Evolutionary conservation across 2,797 vertebrate genomes (phyloP).

Genomic region (Melanogrammus aeglefinus): DNA sequence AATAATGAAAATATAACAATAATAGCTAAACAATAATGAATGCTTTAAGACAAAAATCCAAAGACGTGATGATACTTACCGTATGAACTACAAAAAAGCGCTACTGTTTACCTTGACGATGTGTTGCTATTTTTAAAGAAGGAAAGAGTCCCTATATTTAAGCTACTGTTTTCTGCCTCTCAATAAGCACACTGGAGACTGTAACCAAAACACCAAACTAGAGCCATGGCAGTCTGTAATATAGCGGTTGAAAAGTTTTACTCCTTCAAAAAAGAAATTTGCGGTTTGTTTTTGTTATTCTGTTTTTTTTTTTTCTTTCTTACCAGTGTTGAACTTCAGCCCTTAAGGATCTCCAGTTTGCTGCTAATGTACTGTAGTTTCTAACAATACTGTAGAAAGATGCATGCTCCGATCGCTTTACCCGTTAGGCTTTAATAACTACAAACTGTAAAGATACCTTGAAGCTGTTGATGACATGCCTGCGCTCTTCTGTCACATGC

Average conservation of each 20-base stretch:
- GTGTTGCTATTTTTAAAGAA: slow-evolving; percentile 96
- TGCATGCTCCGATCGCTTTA: slow-evolving; percentile 86
- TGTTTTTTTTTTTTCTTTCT: slow-evolving; percentile 58
- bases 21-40: slow-evolving; percentile 85
- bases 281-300: slow-evolving; percentile 41
- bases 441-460: slow-evolving; percentile 80
- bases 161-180: slow-evolving; percentile 91
- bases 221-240: slow-evolving; percentile 85
- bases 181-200: slow-evolving; percentile 92
- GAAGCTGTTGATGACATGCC: slow-evolving; percentile 74
- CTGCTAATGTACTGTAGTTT: slow-evolving; percentile 88
- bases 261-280: slow-evolving; percentile 66
- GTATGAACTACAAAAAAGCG: slow-evolving; percentile 90
- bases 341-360: slow-evolving; percentile 90
- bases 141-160: slow-evolving; percentile 83
- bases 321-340: slow-evolving; percentile 77
- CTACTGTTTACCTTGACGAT: slow-evolving; percentile 98
- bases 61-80: slow-evolving; percentile 98
- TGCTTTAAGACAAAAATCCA: slow-evolving; percentile 99
- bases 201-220: slow-evolving; percentile 85
- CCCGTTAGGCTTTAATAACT: slow-evolving; percentile 87
- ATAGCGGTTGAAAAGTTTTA: slow-evolving; percentile 81
- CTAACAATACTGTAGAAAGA: slow-evolving; percentile 80
- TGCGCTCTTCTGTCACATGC: slow-evolving; percentile 63
- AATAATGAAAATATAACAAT: slow-evolving; percentile 82